These are phyloP conservation scores for Physella acuta DNA, from an alignment of 1,140 invertebrate genomes.

Conservation along the genomic window DNA sequence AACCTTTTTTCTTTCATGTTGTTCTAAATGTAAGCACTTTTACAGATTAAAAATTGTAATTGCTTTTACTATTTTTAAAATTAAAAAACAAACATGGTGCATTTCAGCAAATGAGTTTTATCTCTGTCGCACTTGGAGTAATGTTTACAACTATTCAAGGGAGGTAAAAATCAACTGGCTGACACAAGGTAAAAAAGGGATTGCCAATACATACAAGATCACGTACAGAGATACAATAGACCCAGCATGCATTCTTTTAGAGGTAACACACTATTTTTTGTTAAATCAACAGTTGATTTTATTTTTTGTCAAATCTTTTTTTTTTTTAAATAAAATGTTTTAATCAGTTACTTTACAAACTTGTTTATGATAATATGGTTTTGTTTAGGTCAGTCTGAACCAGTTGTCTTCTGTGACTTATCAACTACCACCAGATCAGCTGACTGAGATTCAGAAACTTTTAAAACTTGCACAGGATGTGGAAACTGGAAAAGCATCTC, in stretches of 20 bases:
- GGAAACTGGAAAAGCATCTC: background rate
- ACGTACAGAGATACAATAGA: background rate
- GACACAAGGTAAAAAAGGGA: background rate
- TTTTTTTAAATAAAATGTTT: background rate
- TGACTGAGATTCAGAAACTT: background rate
- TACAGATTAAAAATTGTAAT: too few relatives aligned
- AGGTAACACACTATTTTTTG: too few relatives aligned
- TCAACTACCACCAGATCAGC: background rate
- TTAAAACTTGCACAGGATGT: background rate
- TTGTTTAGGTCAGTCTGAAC: background rate
- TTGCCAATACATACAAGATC: background rate
- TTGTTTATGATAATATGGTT: background rate
- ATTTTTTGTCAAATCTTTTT: background rate
- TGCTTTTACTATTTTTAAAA: too few relatives aligned
- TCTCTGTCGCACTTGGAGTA: background rate
- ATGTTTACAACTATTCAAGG: background rate
- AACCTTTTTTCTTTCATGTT: too few relatives aligned
- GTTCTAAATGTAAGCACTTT: too few relatives aligned
- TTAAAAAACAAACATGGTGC: too few relatives aligned
- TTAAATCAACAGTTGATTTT: background rate
- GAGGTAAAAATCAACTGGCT: background rate
- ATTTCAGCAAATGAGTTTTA: background rate
- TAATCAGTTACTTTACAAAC: too few relatives aligned
- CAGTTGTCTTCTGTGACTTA: background rate
- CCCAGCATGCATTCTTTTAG: background rate